These are phyloP conservation scores for Melanchra persicariae DNA, from an alignment of 2,888 invertebrate genomes.

Conservation along the genomic window DNA sequence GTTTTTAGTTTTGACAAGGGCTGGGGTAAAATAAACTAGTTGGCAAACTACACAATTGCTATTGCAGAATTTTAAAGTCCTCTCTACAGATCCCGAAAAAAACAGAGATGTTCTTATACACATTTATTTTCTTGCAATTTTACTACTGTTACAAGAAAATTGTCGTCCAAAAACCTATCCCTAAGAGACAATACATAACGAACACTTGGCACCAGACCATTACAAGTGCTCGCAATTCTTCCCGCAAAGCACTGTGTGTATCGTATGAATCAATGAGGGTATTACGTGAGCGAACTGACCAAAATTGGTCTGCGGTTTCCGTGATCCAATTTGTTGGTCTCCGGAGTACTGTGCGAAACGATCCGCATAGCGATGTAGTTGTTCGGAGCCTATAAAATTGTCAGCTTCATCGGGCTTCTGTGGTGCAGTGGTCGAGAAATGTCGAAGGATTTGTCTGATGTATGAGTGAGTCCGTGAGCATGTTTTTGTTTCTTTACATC, in stretches of 20 bases:
- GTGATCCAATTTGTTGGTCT: constrained; percentile 75
- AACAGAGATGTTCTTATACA: neutral
- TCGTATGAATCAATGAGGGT: constrained; percentile 76
- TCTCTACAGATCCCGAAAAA: no score
- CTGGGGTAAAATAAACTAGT: neutral
- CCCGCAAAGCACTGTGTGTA: constrained; percentile 68
- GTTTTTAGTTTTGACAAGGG: neutral
- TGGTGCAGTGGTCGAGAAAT: constrained; percentile 1
- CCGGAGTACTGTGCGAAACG: constrained; percentile 59
- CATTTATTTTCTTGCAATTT: neutral
- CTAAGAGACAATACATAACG: constrained; percentile 33
- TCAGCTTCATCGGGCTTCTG: constrained; percentile 4
- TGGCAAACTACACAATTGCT: no score
- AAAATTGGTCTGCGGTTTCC: constrained; percentile 80
- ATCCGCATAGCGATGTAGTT: constrained; percentile 61
- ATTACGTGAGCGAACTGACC: constrained; percentile 78
- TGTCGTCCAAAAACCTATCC: neutral
- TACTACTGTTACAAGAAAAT: neutral
- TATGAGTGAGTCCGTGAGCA: neutral
- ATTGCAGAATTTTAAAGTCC: neutral
- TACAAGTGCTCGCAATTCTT: constrained; percentile 52
- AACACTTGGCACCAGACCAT: constrained; percentile 36
- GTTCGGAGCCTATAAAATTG: constrained; percentile 35
- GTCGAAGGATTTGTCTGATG: neutral
- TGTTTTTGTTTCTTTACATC: neutral